These are phyloP conservation scores for Papilio protenor DNA, from an alignment of 2,888 invertebrate genomes.

Conservation along the genomic window DNA sequence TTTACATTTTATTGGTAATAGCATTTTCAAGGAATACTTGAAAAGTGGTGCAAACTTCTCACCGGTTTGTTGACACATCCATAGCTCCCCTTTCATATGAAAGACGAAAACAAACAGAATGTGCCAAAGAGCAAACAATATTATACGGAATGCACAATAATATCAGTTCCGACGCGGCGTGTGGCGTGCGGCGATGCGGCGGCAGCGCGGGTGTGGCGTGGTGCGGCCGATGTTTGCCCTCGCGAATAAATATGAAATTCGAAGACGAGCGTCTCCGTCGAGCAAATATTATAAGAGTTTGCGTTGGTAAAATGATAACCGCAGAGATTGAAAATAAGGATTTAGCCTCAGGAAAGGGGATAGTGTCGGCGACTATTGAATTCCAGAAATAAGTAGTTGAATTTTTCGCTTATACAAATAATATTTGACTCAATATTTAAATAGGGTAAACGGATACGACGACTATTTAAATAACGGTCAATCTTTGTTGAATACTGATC, in stretches of 20 bases:
- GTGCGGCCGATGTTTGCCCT: conserved; percentile 75
- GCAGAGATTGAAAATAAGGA: conserved; percentile 81
- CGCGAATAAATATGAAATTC: conserved; percentile 84
- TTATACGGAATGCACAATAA: conserved; percentile 85
- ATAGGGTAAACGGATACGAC: background rate
- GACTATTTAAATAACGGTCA: background rate
- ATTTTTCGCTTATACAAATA: conserved; percentile 17
- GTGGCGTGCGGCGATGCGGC: conserved; percentile 10
- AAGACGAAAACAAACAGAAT: conserved; percentile 84
- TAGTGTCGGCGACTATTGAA: conserved; percentile 59
- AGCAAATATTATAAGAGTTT: conserved; percentile 82
- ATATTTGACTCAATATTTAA: conserved; percentile 5
- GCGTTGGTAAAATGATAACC: conserved; percentile 85
- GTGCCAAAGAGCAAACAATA: conserved; percentile 85
- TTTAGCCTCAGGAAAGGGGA: conserved; percentile 71
- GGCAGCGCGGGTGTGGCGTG: conserved; percentile 68
- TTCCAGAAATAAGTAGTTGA: conserved; percentile 42
- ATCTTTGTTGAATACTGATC: background rate
- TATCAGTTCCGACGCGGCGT: conserved; percentile 78
- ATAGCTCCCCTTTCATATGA: conserved; percentile 83
- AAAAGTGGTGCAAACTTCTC: conserved; percentile 70
- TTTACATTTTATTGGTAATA: conserved; percentile 71
- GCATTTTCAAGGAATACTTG: conserved; percentile 71
- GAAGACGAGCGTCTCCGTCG: conserved; percentile 77
- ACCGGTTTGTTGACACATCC: conserved; percentile 79